A percentile compares a stretch with the other conserved stretches of the same genome.
These are phyloP conservation scores for Papilio dardanus DNA, from an alignment of 1,140 invertebrate genomes.

Conservation along the genomic window DNA sequence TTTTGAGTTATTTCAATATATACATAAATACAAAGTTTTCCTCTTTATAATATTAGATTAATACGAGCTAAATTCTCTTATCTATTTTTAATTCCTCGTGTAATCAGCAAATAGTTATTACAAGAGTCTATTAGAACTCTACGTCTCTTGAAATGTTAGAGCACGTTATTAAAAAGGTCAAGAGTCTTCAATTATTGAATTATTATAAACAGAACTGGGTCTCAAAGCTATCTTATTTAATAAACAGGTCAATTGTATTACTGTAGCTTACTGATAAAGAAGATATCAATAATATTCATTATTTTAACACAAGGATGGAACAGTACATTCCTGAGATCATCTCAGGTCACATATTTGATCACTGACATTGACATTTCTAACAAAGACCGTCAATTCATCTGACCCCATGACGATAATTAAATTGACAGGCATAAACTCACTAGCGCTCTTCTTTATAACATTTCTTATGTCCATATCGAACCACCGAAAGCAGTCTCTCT, in stretches of 20 bases:
- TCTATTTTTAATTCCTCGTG: constrained; percentile 5
- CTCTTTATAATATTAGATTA: no score
- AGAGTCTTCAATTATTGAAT: constrained; percentile 20
- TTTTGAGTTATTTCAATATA: no score
- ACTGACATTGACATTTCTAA: no score
- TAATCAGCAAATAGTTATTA: constrained; percentile 16
- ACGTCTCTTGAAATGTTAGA: constrained; percentile 6
- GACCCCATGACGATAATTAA: no score
- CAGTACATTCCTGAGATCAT: background rate
- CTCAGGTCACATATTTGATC: constrained; percentile 2
- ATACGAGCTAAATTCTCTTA: background rate
- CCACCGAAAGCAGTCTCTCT: no score
- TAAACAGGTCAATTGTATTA: constrained; percentile 8
- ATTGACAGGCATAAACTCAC: no score
- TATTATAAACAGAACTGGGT: constrained; percentile 20
- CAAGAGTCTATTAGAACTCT: constrained; percentile 9
- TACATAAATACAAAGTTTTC: no score
- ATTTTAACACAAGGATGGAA: background rate
- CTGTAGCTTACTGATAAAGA: no score
- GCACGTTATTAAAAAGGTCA: constrained; percentile 4
- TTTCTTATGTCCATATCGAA: no score
- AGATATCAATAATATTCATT: background rate
- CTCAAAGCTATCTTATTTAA: constrained; percentile 10
- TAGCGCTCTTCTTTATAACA: no score
- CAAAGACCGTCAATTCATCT: no score